Evolutionary conservation across 2,113 vertebrate genomes (phyloP).

Genomic region (Festucalex cinctus): DNA sequence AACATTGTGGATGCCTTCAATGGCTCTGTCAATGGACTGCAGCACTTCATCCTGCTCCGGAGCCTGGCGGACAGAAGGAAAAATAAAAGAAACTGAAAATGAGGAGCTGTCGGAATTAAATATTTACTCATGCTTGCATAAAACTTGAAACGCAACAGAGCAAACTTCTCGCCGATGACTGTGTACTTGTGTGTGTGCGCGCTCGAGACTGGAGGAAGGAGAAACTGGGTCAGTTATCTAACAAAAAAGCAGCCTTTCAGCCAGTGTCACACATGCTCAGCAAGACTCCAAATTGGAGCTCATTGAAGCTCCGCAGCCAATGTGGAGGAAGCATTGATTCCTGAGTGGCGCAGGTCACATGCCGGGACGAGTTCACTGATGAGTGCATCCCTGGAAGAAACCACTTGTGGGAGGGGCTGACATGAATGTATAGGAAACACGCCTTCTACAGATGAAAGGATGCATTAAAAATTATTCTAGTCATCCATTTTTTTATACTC

Average conservation of each 20-base stretch:
- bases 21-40: constrained; percentile 94
- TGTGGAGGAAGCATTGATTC: constrained; percentile 37
- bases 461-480: neutral
- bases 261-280: constrained; percentile 11
- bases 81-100: neutral
- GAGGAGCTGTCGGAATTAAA: constrained; percentile 23
- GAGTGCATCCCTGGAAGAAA: neutral
- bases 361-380: constrained; percentile 48
- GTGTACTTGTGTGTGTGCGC: neutral
- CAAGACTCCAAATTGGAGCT: constrained; percentile 26
- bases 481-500: neutral
- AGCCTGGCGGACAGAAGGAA: constrained; percentile 66
- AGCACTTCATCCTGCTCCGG: constrained; percentile 94
- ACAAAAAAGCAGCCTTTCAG: constrained; percentile 48
- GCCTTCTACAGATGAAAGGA: neutral
- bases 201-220: constrained; percentile 6
- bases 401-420: constrained; percentile 30
- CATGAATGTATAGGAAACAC: neutral
- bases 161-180: constrained; percentile 25
- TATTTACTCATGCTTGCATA: constrained; percentile 41
- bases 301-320: constrained; percentile 26
- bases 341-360: constrained; percentile 24
- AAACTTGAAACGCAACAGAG: constrained; percentile 36
- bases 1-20: constrained; percentile 93
- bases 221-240: constrained; percentile 50